Conservation (phyloP, 2,888 invertebrate species). For the Lasioglossum morio region DNA sequence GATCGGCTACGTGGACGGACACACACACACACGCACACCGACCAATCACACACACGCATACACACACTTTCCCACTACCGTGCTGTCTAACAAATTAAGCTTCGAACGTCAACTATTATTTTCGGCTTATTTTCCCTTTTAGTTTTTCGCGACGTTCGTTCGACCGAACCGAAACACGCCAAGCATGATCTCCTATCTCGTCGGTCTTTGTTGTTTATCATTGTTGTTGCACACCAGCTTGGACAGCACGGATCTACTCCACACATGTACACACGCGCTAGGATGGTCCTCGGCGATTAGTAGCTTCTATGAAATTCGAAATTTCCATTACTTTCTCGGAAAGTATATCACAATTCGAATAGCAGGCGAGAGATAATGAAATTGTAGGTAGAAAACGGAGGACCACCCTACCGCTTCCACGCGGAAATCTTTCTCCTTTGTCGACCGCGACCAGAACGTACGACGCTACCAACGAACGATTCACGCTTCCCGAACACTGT, state of each 20-base stretch:
- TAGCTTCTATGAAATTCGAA: no score
- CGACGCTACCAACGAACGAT: slow-evolving; percentile 29
- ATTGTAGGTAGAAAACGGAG: neutral
- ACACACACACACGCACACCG: neutral
- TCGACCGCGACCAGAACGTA: neutral
- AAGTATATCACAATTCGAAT: no score
- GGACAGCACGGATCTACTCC: neutral
- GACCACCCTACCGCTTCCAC: neutral
- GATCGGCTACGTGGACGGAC: slow-evolving; percentile 23
- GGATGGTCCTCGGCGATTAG: no score
- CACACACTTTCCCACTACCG: neutral
- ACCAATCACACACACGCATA: neutral
- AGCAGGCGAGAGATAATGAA: no score
- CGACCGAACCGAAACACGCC: neutral
- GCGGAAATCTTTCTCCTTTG: neutral
- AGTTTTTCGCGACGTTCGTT: neutral
- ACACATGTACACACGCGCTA: neutral
- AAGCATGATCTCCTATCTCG: neutral
- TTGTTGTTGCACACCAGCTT: neutral
- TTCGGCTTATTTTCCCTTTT: neutral
- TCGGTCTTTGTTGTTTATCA: neutral
- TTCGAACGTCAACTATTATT: neutral
- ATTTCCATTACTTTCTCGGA: no score
- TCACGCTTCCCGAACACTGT: neutral
- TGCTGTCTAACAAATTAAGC: neutral